Evolutionary conservation across 1,140 invertebrate species (phyloP), one percentile per base, ranked within the genome.

Genomic region (Argopecten irradians): DNA sequence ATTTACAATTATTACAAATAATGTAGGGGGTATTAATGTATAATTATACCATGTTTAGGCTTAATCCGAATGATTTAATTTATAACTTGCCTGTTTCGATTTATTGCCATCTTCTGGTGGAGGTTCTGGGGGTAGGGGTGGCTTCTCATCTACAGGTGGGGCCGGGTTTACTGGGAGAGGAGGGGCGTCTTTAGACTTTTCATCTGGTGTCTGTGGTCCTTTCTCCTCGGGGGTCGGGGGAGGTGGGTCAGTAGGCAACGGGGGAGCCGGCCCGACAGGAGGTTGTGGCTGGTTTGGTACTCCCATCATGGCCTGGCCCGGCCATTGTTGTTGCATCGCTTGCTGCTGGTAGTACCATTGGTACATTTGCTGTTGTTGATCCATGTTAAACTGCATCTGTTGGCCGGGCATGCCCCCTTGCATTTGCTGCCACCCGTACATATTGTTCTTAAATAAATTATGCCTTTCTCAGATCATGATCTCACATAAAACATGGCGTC

Each of bases 41-140:
- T n/a, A n/a, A n/a, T n/a, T n/a, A n/a, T n/a, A n/a, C n/a, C n/a
- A n/a, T n/a, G n/a, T n/a, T n/a, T n/a, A n/a, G n/a, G n/a, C n/a
- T n/a, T n/a, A n/a, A n/a, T n/a, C n/a, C n/a, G n/a, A n/a, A n/a
- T n/a, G n/a, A n/a, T n/a, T n/a, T n/a, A n/a, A n/a, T n/a, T n/a
- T n/a, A n/a, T n/a, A n/a, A n/a, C n/a, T n/a, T 71, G 28, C 33
- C 36, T 86, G 19, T 39, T 36, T 41, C 13, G 39, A 86, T 83
- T 91, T 90, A 16, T 87, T 46, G 16, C 83, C 83, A 14, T 88
- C 89, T 11, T 90, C 46, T 0, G 92, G 92, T 87, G 92, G 92
- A 14, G 92, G 92, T 41, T 93, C 92, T 36, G 91, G 91, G 1
- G 92, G 92, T 7, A 93, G 85, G 36, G 92, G 92, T 22, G 92